Evolutionary conservation across 2,113 vertebrate genomes (phyloP).

Genomic region (Leucoraja erinaceus): DNA sequence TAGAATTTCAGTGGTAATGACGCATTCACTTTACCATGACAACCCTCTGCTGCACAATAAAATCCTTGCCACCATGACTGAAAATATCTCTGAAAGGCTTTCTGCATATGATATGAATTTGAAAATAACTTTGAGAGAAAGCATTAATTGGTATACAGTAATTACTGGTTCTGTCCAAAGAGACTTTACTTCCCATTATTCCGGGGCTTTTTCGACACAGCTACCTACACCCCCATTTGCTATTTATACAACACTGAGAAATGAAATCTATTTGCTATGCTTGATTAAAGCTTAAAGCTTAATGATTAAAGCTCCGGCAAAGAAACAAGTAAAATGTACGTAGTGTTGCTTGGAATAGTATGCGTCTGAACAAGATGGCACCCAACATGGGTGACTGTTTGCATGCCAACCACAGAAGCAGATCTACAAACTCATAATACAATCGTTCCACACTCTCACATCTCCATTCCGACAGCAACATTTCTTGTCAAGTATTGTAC

Average conservation of each 20-base stretch:
- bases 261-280: background rate
- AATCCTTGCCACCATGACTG: background rate
- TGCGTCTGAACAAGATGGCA: background rate
- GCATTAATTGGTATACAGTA: background rate
- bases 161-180: background rate
- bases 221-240: background rate
- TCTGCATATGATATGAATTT: background rate
- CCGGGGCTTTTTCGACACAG: background rate
- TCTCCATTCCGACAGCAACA: no score
- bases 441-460: no score
- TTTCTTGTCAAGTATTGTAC: no score
- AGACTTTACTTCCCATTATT: background rate
- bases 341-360: background rate
- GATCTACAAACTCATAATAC: no score
- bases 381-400: no score
- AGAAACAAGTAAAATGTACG: background rate
- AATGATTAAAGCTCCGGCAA: background rate
- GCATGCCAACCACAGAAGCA: no score
- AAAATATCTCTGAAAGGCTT: background rate
- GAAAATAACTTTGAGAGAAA: background rate
- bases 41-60: conserved; percentile 2
- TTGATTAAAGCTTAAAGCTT: background rate
- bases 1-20: background rate
- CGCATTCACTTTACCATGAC: conserved; percentile 1
- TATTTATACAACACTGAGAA: background rate